Evolutionary conservation across 2,113 vertebrate species (phyloP), one percentile per base, ranked within the genome.

Genomic region (Ploceus nigricollis): DNA sequence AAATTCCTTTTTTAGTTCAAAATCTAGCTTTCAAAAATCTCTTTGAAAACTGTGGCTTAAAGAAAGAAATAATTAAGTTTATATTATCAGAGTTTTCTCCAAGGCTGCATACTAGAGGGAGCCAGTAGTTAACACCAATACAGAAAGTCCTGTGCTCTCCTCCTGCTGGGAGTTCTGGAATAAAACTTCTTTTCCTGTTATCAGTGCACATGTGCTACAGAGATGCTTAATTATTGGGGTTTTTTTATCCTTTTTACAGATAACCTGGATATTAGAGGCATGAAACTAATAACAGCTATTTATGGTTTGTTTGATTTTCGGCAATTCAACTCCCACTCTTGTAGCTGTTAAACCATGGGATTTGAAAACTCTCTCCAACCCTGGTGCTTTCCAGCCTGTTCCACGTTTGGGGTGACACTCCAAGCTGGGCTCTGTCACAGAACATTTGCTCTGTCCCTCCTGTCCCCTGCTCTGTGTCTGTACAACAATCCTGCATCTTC

Each of bases 11-110:
- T 75, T 82, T 54, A 72, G 63, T 82, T 92, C 75, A 83, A 80
- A 51, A 63, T 10, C 13, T 25, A 48, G 35, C 48, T 77, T 81
- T 73, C 60, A 94, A 96, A 93, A 77, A 66, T 56, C 51, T 63
- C 68, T 80, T 78, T 71, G 60, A 70, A 96, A 93, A 71, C 13
- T 17, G n/a, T 21, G 35, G 35, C 69, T 84, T 78, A 87, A 88
- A 94, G 47, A 63, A 89, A 82, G 56, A 83, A 84, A 65, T 75
- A 90, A 97, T 93, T 66, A 86, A 82, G 68, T 65, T 88, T 71
- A 16, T 2, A 31, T 31, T 50, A 56, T 50, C 35, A 58, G 82
- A 66, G 40, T 71, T 93, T 89, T 78, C 77, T 64, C 64, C 1
- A 3, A 4, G 35, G 60, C 28, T 73, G 56, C 30, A 20, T 88